Evolutionary conservation across 2,113 vertebrate genomes (phyloP), one percentile per base, ranked within the genome.

Genomic region (Puffinus mauretanicus): DNA sequence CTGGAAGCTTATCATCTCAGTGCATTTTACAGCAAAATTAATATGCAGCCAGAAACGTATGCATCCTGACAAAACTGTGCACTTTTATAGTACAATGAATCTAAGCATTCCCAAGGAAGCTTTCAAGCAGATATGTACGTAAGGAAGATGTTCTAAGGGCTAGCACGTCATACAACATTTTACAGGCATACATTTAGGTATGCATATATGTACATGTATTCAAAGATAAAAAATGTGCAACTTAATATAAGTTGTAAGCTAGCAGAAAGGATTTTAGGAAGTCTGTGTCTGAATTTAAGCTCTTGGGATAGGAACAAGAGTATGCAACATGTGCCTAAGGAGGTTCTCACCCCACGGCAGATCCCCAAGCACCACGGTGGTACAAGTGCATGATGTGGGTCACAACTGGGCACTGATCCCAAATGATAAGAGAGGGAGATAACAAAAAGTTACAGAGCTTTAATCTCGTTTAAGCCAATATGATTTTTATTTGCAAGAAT

Each of bases 21-120:
- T 66, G 51, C 42, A 80, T 82, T 92, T 85, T 83, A 73, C 22
- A 91, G 54, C n/a, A 92, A 80, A 92, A 96, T 92, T 86, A 95
- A 88, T 77, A 88, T 42, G 29, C 54, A 90, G 62, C 47, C 66
- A 90, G 87, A 82, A 92, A 78, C 71, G 38, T 55, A 57, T 44
- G 58, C 40, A 65, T 85, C 44, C 66, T 55, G 51, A 81, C 25
- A 90, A 93, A 90, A 54, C 7, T 0, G 0, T 55, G 24, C 49
- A 32, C 18, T 96, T 88, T 70, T 49, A 32, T 80, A 79, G 26
- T 29, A 58, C 18, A 46, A 55, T 11, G 25, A 62, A 78, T 38
- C 42, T 46, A n/a, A 90, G 20, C 2, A 27, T 69, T 86, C 81
- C 34, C 72, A 64, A 81, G n/a, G 51, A 75, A 83, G 27, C 29